Evolutionary conservation across 2,113 vertebrate species (phyloP).

Genomic region (Blennius ocellaris): DNA sequence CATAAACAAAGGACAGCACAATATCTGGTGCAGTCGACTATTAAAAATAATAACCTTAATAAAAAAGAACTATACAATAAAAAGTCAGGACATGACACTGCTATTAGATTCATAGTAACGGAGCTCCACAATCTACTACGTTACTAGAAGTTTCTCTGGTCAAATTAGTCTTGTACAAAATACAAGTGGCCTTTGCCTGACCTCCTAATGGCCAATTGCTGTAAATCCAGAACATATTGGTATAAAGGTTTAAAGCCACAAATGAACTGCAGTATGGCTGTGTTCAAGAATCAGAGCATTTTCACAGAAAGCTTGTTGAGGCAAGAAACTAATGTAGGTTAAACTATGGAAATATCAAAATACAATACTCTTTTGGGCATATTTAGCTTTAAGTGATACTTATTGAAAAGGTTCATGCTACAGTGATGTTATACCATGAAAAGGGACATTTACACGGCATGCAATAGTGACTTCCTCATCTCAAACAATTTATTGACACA

Average conservation of each 20-base stretch:
- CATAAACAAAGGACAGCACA: conserved; percentile 30
- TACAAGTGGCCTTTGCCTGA: not conserved
- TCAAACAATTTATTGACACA: no score
- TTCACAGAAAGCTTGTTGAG: no score
- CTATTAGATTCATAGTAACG: conserved; percentile 17
- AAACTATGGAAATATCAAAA: no score
- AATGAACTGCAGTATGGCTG: not conserved
- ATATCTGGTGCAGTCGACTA: not conserved
- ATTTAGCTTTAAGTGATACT: no score
- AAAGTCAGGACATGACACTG: conserved; percentile 6
- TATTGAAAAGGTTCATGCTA: no score
- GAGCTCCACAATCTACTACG: conserved; percentile 4
- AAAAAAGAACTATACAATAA: conserved; percentile 10
- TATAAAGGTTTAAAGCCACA: conserved; percentile 3
- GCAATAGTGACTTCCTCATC: no score
- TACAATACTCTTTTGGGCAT: no score
- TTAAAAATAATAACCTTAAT: conserved; percentile 34
- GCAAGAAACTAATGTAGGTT: no score
- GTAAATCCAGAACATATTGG: not conserved
- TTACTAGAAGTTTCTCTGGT: not conserved
- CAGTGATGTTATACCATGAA: no score
- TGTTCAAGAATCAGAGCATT: not conserved
- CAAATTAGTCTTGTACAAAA: conserved; percentile 4
- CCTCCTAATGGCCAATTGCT: not conserved
- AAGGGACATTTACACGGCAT: no score